Evolutionary conservation across 2,113 vertebrate species (phyloP).

Genomic region (Hucho hucho): DNA sequence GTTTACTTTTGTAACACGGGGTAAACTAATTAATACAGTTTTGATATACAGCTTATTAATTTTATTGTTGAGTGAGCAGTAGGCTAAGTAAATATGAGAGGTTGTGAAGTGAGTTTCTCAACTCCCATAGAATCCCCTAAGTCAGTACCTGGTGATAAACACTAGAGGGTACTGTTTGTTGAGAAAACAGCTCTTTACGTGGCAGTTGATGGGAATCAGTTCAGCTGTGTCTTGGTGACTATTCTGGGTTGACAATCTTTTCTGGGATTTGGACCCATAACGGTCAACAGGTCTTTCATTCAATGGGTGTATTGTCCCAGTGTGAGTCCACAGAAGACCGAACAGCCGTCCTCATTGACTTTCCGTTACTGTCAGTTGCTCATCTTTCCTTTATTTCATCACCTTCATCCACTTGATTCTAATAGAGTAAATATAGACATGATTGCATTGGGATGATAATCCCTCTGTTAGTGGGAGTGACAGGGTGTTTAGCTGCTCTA

Average conservation of each 20-base stretch:
- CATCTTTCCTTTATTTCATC: not conserved
- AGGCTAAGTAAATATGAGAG: not conserved
- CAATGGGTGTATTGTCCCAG: not conserved
- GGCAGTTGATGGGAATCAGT: not conserved
- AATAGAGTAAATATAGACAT: not conserved
- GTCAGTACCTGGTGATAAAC: slow-evolving; percentile 11
- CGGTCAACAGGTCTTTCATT: not conserved
- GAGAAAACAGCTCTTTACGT: not conserved
- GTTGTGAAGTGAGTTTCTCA: not conserved
- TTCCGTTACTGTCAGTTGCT: too few relatives aligned
- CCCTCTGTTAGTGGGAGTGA: not conserved
- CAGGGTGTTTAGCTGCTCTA: not conserved
- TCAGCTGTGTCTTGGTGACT: not conserved
- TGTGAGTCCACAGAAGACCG: not conserved
- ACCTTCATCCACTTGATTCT: not conserved
- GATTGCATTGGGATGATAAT: not conserved
- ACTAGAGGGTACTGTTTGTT: slow-evolving; percentile 57
- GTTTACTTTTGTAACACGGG: slow-evolving; percentile 15
- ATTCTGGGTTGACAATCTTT: not conserved
- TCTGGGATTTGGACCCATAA: not conserved
- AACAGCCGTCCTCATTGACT: too few relatives aligned
- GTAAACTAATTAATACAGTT: slow-evolving; percentile 18
- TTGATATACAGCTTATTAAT: not conserved
- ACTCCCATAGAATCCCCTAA: not conserved
- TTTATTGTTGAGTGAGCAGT: not conserved